These are phyloP conservation scores for Torymus aiolomorphi DNA, from an alignment of 2,888 invertebrate species.

Conservation along the genomic window DNA sequence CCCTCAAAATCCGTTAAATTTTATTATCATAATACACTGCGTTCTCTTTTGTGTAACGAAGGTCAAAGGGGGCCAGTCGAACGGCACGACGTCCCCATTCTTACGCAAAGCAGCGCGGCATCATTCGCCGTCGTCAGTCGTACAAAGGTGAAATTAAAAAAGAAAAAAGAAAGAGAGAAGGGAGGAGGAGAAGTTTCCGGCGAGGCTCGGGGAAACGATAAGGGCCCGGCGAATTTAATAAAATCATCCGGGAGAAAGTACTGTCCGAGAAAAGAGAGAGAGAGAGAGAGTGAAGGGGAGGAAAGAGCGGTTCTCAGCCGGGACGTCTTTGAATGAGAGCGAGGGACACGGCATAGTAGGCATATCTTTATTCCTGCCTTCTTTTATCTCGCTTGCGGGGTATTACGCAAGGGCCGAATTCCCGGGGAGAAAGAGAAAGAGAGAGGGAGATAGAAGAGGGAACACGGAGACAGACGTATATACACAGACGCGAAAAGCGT, in stretches of 20 bases:
- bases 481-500: background rate
- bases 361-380: slow-evolving; percentile 35
- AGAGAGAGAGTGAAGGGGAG: too few relatives aligned
- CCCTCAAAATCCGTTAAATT: too few relatives aligned
- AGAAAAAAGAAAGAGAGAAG: background rate
- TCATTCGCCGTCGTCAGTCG: background rate
- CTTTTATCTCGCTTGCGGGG: slow-evolving; percentile 11
- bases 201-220: slow-evolving; percentile 55
- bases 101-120: too few relatives aligned
- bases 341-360: slow-evolving; percentile 27
- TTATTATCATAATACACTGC: too few relatives aligned
- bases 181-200: too few relatives aligned
- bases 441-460: slow-evolving; percentile 3
- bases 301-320: slow-evolving; percentile 52
- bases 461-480: slow-evolving; percentile 33
- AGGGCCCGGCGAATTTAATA: slow-evolving; percentile 64
- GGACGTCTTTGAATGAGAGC: slow-evolving; percentile 51
- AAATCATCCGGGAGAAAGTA: slow-evolving; percentile 61
- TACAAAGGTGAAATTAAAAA: slow-evolving; percentile 29
- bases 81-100: too few relatives aligned
- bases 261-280: slow-evolving; percentile 28
- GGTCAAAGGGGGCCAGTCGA: too few relatives aligned
- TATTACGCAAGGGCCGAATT: too few relatives aligned
- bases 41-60: too few relatives aligned
- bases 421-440: too few relatives aligned